Evolutionary conservation across 2,797 vertebrate species (phyloP).

Genomic region (Pristis pectinata): DNA sequence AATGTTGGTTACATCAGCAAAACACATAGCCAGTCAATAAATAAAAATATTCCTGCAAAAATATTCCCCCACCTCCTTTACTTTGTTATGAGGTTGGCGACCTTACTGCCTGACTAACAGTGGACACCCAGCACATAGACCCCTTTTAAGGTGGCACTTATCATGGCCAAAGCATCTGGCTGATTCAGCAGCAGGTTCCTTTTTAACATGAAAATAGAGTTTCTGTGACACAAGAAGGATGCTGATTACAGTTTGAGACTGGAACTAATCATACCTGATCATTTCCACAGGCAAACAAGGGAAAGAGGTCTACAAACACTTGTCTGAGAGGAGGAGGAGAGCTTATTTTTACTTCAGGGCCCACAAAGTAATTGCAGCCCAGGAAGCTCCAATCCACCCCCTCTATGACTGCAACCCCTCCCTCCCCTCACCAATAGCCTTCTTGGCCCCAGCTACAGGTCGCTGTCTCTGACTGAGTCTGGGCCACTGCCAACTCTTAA

Average conservation of each 20-base stretch:
- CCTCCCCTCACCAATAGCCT: not conserved
- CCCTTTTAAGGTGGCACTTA: no score
- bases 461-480: not conserved
- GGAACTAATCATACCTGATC: not conserved
- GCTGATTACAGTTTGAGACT: not conserved
- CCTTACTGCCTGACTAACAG: no score
- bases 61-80: no score
- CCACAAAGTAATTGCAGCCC: not conserved
- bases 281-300: not conserved
- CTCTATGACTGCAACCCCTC: no score
- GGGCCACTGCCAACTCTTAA: not conserved
- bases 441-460: not conserved
- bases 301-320: not conserved
- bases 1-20: no score
- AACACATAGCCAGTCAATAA: no score
- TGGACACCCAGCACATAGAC: no score
- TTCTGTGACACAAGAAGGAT: not conserved
- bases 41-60: no score
- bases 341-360: not conserved
- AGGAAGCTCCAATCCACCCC: not conserved
- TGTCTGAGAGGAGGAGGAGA: not conserved
- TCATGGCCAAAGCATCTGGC: not conserved
- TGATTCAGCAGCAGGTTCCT: not conserved
- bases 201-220: not conserved
- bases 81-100: no score